Conservation (phyloP, 2,113 vertebrate species). For the Pseudonaja textilis region DNA sequence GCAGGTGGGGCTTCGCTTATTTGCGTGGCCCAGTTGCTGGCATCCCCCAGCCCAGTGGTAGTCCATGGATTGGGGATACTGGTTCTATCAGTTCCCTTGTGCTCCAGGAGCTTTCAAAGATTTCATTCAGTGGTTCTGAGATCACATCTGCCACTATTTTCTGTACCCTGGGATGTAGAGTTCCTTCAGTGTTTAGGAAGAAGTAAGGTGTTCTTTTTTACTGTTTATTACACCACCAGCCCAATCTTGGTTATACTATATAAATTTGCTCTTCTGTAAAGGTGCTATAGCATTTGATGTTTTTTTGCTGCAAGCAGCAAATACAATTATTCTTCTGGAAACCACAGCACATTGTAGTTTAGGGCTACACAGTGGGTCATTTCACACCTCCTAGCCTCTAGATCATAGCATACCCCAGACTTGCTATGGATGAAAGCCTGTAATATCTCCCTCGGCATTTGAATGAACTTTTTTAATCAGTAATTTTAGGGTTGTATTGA, state of each 20-base stretch:
- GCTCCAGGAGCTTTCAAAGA: not conserved
- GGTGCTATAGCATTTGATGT: not conserved
- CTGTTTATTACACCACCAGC: not conserved
- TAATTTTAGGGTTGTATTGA: not conserved
- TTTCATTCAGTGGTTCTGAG: not conserved
- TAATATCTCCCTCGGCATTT: not conserved
- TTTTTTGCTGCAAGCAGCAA: not conserved
- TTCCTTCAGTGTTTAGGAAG: not conserved
- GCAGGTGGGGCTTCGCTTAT: too few relatives aligned
- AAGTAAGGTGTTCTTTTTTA: not conserved
- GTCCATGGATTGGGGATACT: too few relatives aligned
- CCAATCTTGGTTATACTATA: not conserved
- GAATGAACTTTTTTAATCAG: not conserved
- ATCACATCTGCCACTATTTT: not conserved
- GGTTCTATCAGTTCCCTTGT: not conserved
- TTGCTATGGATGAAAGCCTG: not conserved
- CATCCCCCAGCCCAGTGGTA: too few relatives aligned
- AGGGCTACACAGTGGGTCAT: not conserved
- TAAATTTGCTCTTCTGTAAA: not conserved
- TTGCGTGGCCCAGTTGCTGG: too few relatives aligned
- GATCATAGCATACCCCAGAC: not conserved
- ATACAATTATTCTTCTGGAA: not conserved
- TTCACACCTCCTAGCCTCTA: not conserved
- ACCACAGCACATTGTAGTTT: not conserved
- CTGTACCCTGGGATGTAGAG: not conserved